Evolutionary conservation across 2,888 invertebrate genomes (phyloP), one percentile per base, ranked within the genome.

Genomic region (Thereva unica): DNA sequence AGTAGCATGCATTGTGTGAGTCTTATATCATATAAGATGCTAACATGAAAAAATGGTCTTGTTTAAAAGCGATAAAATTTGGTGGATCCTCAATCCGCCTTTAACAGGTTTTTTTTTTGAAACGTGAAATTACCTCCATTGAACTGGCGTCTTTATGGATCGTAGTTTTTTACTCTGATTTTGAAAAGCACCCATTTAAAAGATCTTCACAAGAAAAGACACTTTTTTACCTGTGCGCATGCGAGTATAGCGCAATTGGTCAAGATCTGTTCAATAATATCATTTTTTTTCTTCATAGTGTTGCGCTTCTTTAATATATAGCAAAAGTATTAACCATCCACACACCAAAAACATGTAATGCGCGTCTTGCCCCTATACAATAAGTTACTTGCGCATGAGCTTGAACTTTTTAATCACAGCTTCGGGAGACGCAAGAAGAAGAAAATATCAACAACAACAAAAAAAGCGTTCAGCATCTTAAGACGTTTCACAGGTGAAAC

Each of bases 61-160:
- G 61, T 61, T 61, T 61, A 61, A 61, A 61, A 50, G 50, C 50
- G 61, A 61, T 61, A 61, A 61, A 61, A 61, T 38, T 61, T 61
- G 61, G 61, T 61, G 40, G 61, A 42, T 50, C 61, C 61, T 61
- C 61, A 50, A 50, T 61, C 50, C 61, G 50, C 61, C 61, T 50
- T 45, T 44, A 57, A 44, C 57, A 35, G 61, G 61, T 34, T 61
- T 49, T 49, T 50, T 61, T 41, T 57, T 9, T 8, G 35, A 12
- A 3, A 35, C 61, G 9, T 61, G 41, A 49, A 50, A 7, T 50
- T 50, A 23, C 23, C 23, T 23, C 35, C 50, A 50, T 50, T 34
- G 34, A 12, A 4, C 40, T 49, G 61, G n/a, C 37, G 40, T 41
- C 61, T 57, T 47, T 9, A 50, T 10, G 23, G 10, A 49, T 41